Evolutionary conservation across 1,140 invertebrate species (phyloP), one percentile per base, ranked within the genome.

Genomic region (Meteorus sp.): DNA sequence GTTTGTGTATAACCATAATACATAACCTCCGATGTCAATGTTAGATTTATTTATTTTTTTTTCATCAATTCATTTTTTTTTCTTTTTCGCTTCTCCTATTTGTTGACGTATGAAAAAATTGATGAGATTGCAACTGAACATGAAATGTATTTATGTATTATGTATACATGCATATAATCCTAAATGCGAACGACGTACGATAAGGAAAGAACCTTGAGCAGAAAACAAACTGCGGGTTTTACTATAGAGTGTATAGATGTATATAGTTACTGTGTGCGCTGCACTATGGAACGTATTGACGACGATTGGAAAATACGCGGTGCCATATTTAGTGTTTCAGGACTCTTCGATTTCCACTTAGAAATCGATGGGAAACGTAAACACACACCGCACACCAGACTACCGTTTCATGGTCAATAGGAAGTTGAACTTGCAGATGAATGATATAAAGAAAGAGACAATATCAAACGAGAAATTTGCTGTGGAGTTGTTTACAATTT

Each of bases 121-220:
- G n/a, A n/a, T n/a, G n/a, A n/a, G n/a, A n/a, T n/a, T n/a, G n/a
- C n/a, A n/a, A n/a, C n/a, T n/a, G n/a, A n/a, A n/a, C n/a, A n/a
- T 43, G 15, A 44, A 19, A 1, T 44, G 17, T 17, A 39, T 15
- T 11, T 37, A n/a, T 37, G 35, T 37, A 2, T 37, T 33, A 11
- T 33, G 29, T 33, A 2, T 33, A 33, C 29, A 6, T 33, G n/a
- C n/a, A n/a, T n/a, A n/a, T n/a, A n/a, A n/a, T n/a, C n/a, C 55
- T 44, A 48, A 31, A 48, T 39, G 41, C 44, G 55, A 31, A 39
- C 31, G 13, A 48, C 31, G 23, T 35, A 45, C 47, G 55, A 57
- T 57, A 57, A 57, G 55, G 55, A 57, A 57, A 37, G 29, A 45
- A 45, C 55, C 55, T 57, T 57, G 55, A 57, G 55, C 54, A 41